Evolutionary conservation across 2,113 vertebrate species (phyloP).

Genomic region (Jacana jacana): DNA sequence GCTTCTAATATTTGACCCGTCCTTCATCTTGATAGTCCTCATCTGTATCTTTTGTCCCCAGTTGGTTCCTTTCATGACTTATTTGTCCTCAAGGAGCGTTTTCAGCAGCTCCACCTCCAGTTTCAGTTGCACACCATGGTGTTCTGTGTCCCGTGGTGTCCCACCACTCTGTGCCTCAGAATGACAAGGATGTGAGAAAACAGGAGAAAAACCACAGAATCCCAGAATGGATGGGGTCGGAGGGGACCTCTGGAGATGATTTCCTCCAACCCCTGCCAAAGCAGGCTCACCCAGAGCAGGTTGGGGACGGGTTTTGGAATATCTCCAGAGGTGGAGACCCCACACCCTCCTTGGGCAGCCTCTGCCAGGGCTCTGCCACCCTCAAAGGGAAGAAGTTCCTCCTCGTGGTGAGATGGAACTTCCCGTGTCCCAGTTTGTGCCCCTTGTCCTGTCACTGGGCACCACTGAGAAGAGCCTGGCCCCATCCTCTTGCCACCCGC

Average conservation of each 20-base stretch:
- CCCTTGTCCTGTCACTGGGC: too few species aligned
- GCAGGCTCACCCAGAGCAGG: neutral
- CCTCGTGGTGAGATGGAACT: neutral
- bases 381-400: neutral
- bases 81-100: neutral
- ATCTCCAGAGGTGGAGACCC: neutral
- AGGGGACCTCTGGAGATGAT: neutral
- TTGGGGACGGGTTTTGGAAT: neutral
- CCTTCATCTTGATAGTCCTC: neutral
- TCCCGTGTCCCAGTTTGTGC: neutral
- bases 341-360: neutral
- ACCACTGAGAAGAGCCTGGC: too few species aligned
- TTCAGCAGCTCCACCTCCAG: fast-evolving
- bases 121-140: fast-evolving
- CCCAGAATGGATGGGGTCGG: neutral
- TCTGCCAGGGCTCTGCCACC: neutral
- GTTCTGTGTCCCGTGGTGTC: neutral
- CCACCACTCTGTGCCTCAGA: neutral
- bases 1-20: neutral
- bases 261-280: neutral
- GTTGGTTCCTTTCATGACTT: neutral
- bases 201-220: neutral
- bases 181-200: neutral
- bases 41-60: neutral
- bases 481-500: too few species aligned